A percentile compares a stretch with the other conserved stretches of the same genome.
phyloP scores from a whole-genome alignment of 2,113 vertebrate species.

The Cyphomyrus plagiostoma region DNA sequence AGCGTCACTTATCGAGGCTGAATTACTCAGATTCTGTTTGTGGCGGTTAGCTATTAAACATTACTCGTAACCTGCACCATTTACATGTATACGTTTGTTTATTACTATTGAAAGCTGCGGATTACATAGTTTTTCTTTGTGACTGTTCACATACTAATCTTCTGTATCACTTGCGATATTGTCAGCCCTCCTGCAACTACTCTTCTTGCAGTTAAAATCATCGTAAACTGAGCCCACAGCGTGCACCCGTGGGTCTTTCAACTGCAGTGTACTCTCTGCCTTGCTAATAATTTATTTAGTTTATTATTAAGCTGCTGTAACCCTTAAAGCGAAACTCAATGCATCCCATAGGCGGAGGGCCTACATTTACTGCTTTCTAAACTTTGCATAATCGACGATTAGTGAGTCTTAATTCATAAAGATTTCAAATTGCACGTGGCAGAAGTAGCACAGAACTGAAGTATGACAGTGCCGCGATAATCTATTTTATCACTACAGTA shows the following conservation, averaged over 20 bases:
- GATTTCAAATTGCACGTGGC: background rate
- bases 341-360: background rate
- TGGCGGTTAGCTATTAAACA: background rate
- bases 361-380: background rate
- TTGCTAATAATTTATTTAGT: background rate
- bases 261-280: background rate
- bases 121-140: background rate
- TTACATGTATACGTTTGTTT: background rate
- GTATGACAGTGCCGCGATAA: background rate
- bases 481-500: background rate
- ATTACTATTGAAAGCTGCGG: background rate
- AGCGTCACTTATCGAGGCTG: background rate
- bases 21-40: background rate
- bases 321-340: background rate
- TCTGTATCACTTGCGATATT: background rate
- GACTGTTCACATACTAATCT: background rate
- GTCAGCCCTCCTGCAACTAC: background rate
- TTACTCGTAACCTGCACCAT: background rate
- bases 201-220: background rate
- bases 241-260: background rate
- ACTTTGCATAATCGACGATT: background rate
- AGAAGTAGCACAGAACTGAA: background rate
- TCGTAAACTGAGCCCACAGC: background rate
- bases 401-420: background rate
- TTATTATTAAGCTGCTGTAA: background rate